Percentiles rank a stretch among this genome's conserved stretches.
phyloP scores from a whole-genome alignment of 1,140 invertebrate species.

The Acromyrmex heyeri region DNA sequence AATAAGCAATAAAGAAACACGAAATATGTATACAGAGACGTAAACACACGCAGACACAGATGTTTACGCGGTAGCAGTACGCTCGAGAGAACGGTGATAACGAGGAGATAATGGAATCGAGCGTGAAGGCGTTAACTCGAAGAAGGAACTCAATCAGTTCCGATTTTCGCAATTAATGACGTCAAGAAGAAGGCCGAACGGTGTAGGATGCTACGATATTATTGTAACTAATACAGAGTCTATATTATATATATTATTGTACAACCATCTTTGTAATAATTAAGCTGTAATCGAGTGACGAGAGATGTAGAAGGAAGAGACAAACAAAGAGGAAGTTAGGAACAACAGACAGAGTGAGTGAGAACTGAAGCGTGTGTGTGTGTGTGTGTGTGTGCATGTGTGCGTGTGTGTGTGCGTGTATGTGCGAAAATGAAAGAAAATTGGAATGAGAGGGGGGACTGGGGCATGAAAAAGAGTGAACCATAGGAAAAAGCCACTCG shows the following conservation, averaged over 20 bases:
- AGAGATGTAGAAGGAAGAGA: constrained; percentile 55
- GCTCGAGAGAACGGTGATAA: constrained; percentile 63
- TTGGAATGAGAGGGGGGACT: constrained; percentile 11
- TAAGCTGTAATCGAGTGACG: constrained; percentile 74
- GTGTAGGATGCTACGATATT: constrained; percentile 76
- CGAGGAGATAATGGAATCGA: constrained; percentile 60
- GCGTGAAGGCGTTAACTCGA: constrained; percentile 59
- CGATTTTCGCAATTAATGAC: constrained; percentile 53
- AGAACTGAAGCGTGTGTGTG: constrained; percentile 7
- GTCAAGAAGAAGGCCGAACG: constrained; percentile 41
- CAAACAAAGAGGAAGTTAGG: constrained; percentile 60
- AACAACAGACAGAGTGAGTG: constrained; percentile 34
- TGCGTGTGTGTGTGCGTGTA: not conserved
- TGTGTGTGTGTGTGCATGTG: not conserved
- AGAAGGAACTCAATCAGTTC: constrained; percentile 49
- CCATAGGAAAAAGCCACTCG: constrained; percentile 75
- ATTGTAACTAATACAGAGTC: constrained; percentile 85
- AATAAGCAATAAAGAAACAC: constrained; percentile 83
- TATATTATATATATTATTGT: constrained; percentile 84
- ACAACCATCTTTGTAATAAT: constrained; percentile 83
- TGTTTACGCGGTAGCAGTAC: constrained; percentile 56
- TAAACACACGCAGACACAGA: constrained; percentile 34
- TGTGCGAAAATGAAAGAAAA: constrained; percentile 1
- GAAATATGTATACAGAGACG: constrained; percentile 66
- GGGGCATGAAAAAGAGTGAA: constrained; percentile 55